These are phyloP conservation scores for Halcyon chelicuti DNA, from an alignment of 2,797 vertebrate genomes.

Conservation along the genomic window DNA sequence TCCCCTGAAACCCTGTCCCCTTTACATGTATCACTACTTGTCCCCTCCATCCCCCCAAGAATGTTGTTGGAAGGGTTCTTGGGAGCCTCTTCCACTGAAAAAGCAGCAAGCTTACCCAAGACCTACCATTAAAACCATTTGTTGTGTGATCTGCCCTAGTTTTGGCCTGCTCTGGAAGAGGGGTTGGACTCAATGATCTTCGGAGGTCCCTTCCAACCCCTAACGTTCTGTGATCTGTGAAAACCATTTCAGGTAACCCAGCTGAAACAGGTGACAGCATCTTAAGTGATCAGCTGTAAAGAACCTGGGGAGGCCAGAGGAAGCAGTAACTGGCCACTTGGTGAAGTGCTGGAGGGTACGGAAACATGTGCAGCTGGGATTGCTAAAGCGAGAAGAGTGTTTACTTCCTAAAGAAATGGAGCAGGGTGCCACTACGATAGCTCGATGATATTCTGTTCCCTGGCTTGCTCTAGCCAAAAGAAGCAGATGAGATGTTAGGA, in stretches of 20 bases:
- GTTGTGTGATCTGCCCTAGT: no score
- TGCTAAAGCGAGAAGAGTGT: neutral
- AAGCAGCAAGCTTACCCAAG: neutral
- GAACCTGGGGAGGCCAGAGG: neutral
- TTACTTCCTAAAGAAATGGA: neutral
- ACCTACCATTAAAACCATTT: neutral
- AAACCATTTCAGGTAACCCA: neutral
- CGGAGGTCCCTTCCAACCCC: no score
- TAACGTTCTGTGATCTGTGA: no score
- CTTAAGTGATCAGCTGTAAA: neutral
- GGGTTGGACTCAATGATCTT: no score
- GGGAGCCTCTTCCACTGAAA: neutral
- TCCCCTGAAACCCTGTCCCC: neutral
- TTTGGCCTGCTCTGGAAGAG: no score
- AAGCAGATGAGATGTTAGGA: neutral
- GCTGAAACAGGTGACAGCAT: neutral
- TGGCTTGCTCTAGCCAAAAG: neutral
- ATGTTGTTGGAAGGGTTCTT: neutral
- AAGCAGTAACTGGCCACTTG: neutral
- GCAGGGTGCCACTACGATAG: neutral
- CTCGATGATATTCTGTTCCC: neutral
- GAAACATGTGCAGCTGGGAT: neutral
- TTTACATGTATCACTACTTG: rapidly evolving
- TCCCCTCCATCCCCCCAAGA: neutral
- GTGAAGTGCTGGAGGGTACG: neutral